A percentile compares a stretch with the other conserved stretches of the same genome.
Conservation (phyloP, 2,888 invertebrate genomes). For the Serrognathus titanus region DNA sequence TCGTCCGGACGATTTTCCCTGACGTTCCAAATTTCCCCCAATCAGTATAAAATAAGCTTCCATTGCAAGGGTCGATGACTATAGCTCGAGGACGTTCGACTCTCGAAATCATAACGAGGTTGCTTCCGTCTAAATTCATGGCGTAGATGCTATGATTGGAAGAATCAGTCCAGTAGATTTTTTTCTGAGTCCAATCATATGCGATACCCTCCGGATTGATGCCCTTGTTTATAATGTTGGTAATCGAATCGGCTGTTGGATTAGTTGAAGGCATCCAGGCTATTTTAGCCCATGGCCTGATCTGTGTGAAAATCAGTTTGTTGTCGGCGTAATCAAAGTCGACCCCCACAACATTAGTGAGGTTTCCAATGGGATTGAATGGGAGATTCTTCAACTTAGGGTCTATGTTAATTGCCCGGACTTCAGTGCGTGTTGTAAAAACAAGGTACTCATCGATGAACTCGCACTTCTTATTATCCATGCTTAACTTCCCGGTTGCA, state of each 20-base stretch:
- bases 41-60: slow-evolving; percentile 92
- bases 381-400: slow-evolving; percentile 78
- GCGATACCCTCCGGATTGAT: slow-evolving; percentile 93
- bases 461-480: slow-evolving; percentile 65
- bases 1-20: slow-evolving; percentile 90
- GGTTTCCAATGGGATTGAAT: slow-evolving; percentile 77
- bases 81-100: slow-evolving; percentile 93
- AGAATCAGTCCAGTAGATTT: slow-evolving; percentile 97
- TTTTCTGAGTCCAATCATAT: slow-evolving; percentile 97
- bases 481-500: slow-evolving; percentile 75
- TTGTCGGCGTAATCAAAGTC: slow-evolving; percentile 92
- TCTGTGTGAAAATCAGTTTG: slow-evolving; percentile 88
- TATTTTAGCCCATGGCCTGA: slow-evolving; percentile 85
- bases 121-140: slow-evolving; percentile 85
- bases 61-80: slow-evolving; percentile 95
- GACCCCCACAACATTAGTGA: slow-evolving; percentile 91
- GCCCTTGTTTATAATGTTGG: slow-evolving; percentile 69
- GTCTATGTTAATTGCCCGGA: slow-evolving; percentile 86
- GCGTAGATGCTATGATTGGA: slow-evolving; percentile 92
- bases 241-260: slow-evolving; percentile 61
- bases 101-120: slow-evolving; percentile 86
- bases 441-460: slow-evolving; percentile 86
- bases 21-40: slow-evolving; percentile 92
- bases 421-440: slow-evolving; percentile 91
- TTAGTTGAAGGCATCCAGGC: slow-evolving; percentile 74